phyloP scores from a whole-genome alignment of 2,888 invertebrate species.

The Alviniconcha strummeri region DNA sequence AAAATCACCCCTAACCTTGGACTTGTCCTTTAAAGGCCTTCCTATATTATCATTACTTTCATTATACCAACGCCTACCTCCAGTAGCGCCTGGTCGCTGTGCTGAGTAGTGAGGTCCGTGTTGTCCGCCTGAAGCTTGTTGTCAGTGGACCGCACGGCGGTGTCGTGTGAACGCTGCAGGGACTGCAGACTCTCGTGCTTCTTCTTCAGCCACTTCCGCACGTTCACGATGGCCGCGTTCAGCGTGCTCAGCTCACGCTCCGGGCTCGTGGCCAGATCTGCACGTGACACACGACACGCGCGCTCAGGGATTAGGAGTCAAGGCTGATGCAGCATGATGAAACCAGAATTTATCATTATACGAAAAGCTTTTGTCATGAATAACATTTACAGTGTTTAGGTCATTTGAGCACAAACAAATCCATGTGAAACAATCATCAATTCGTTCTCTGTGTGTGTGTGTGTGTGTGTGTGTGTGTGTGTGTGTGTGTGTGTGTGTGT shows the following conservation, averaged over 20 bases:
- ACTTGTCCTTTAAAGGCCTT: no score
- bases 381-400: no score
- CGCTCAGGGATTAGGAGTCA: not conserved
- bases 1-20: no score
- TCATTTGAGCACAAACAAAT: no score
- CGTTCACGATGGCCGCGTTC: slow-evolving; percentile 40
- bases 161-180: not conserved
- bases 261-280: slow-evolving; percentile 39
- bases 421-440: no score
- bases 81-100: no score
- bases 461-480: slow-evolving; percentile 6
- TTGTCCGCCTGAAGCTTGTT: not conserved
- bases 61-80: no score
- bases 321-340: not conserved
- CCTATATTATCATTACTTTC: no score
- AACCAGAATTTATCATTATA: not conserved
- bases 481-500: not conserved
- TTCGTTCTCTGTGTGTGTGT: not conserved
- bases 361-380: no score
- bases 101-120: no score
- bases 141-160: not conserved
- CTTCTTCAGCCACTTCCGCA: slow-evolving; percentile 42
- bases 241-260: slow-evolving; percentile 41
- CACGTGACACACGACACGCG: not conserved
- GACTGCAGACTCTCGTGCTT: slow-evolving; percentile 36